A percentile compares a stretch with the other conserved stretches of the same genome.
Conservation (phyloP, 1,140 invertebrate genomes). For the Calliopsis andreniformis region DNA sequence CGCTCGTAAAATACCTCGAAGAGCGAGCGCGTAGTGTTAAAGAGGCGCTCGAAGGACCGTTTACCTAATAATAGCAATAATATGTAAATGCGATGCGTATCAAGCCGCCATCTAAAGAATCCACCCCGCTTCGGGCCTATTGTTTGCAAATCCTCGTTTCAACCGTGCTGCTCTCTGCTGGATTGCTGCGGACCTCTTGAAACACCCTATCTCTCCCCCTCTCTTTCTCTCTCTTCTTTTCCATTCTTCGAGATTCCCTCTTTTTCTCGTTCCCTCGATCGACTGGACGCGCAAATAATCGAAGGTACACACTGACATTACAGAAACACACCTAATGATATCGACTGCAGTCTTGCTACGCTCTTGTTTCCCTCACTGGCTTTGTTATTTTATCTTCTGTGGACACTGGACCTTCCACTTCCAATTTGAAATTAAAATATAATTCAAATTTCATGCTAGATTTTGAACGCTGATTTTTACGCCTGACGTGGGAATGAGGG, state of each 20-base stretch:
- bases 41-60: constrained; percentile 78
- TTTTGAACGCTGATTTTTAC: no score
- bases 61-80: constrained; percentile 82
- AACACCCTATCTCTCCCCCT: constrained; percentile 13
- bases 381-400: no score
- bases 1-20: constrained; percentile 76
- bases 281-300: constrained; percentile 25
- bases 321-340: constrained; percentile 21
- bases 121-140: constrained; percentile 75
- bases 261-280: not conserved
- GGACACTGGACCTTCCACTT: no score
- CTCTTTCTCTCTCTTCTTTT: constrained; percentile 3
- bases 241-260: not conserved
- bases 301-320: constrained; percentile 19
- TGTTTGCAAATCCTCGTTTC: constrained; percentile 79
- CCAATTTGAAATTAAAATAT: no score
- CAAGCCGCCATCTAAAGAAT: constrained; percentile 80
- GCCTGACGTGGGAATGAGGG: no score
- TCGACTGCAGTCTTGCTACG: not conserved
- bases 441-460: no score
- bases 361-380: not conserved
- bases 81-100: constrained; percentile 81
- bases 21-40: constrained; percentile 76
- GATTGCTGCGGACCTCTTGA: constrained; percentile 34
- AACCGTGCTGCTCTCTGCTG: constrained; percentile 64